phyloP scores from a whole-genome alignment of 2,113 vertebrate genomes.

The Heptranchias perlo region DNA sequence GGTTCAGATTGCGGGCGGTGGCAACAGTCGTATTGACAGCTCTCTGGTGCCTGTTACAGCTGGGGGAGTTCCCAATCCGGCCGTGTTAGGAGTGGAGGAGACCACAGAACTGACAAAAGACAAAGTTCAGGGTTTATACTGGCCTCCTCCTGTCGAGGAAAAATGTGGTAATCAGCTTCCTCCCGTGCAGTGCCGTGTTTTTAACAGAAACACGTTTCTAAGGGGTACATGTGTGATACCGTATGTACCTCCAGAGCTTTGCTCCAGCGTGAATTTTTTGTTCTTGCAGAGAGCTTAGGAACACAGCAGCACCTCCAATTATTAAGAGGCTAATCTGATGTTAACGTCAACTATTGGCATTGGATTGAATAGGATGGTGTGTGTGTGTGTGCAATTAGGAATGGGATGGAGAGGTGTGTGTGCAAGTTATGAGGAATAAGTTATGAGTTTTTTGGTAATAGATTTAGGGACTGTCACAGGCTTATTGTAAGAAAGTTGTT shows the following conservation, averaged over 20 bases:
- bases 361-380: background rate
- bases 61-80: background rate
- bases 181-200: background rate
- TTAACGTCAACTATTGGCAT: background rate
- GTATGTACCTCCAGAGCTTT: too few species aligned
- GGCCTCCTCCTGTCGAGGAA: background rate
- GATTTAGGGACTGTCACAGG: too few species aligned
- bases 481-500: too few species aligned
- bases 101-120: background rate
- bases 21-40: background rate
- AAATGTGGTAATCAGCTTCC: background rate
- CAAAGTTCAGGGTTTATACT: background rate
- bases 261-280: background rate
- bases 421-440: background rate
- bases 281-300: background rate
- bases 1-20: background rate
- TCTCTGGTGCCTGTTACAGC: background rate
- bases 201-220: background rate
- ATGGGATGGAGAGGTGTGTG: background rate
- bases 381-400: too few species aligned
- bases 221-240: background rate
- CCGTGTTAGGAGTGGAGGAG: background rate
- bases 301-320: background rate
- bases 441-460: too few species aligned
- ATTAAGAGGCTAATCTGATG: background rate